Evolutionary conservation across 2,797 vertebrate genomes (phyloP).

Genomic region (Remorina albescens): DNA sequence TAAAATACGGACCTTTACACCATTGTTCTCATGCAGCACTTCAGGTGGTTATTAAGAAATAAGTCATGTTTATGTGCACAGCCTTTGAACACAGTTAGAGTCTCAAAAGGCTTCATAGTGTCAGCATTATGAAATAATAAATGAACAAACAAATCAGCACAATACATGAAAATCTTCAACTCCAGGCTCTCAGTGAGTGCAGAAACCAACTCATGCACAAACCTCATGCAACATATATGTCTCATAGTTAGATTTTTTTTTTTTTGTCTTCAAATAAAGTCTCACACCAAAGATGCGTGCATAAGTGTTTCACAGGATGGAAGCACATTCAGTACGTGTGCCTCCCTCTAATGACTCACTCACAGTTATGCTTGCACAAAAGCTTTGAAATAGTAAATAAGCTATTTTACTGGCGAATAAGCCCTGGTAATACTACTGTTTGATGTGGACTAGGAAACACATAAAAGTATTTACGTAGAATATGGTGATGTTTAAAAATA

Average conservation of each 20-base stretch:
- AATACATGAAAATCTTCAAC: conserved; percentile 43
- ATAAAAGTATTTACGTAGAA: conserved; percentile 7
- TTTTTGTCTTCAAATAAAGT: background rate
- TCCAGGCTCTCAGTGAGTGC: background rate
- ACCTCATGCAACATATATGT: conserved; percentile 10
- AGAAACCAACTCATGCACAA: conserved; percentile 8
- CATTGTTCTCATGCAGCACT: conserved; percentile 29
- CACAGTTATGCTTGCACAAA: background rate
- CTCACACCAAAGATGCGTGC: background rate
- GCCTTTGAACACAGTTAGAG: conserved; percentile 16
- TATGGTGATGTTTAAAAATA: conserved; percentile 1
- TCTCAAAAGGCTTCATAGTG: conserved; percentile 25
- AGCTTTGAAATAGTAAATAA: conserved; percentile 10
- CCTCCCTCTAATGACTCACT: background rate
- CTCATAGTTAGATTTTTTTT: too few species aligned
- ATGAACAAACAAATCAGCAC: conserved; percentile 16
- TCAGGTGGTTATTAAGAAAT: conserved; percentile 42
- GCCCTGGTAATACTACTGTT: background rate
- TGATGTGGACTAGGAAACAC: conserved; percentile 3
- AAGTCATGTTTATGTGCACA: conserved; percentile 46
- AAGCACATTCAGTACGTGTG: background rate
- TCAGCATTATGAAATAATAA: conserved; percentile 42
- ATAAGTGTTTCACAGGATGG: background rate
- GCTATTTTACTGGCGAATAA: conserved; percentile 12
- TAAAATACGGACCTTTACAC: conserved; percentile 2